These are phyloP conservation scores for Brachyistius frenatus DNA, from an alignment of 2,113 vertebrate species.

Conservation along the genomic window DNA sequence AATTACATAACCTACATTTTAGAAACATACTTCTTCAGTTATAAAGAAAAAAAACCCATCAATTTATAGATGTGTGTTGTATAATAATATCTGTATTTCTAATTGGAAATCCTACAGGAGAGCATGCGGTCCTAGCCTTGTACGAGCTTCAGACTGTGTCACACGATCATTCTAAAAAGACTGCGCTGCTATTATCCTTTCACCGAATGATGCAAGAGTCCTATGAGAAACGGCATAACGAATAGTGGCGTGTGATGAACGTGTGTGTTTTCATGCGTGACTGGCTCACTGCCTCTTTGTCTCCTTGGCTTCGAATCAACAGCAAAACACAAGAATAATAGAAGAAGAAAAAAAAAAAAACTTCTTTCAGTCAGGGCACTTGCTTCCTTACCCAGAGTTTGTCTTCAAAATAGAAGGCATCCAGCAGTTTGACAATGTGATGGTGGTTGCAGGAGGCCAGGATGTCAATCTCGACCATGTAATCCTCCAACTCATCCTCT, in stretches of 20 bases:
- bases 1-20: no score
- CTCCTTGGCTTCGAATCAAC: constrained; percentile 51
- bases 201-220: not conserved
- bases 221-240: not conserved
- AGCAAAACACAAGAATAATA: constrained; percentile 2
- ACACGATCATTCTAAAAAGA: not conserved
- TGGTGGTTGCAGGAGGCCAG: constrained; percentile 96
- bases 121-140: not conserved
- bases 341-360: not conserved
- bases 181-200: constrained; percentile 1
- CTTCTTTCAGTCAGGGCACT: not conserved
- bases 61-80: not conserved
- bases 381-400: constrained; percentile 94
- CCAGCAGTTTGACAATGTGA: constrained; percentile 96
- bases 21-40: not conserved
- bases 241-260: constrained; percentile 36
- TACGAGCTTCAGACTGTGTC: constrained; percentile 1
- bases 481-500: constrained; percentile 98
- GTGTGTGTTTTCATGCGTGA: constrained; percentile 30
- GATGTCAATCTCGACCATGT: constrained; percentile 99
- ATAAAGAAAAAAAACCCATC: not conserved
- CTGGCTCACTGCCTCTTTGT: constrained; percentile 24
- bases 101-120: not conserved
- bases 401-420: constrained; percentile 97
- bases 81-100: constrained; percentile 2